Conservation (phyloP, 2,797 vertebrate genomes). For the Darevskia mixta region DNA sequence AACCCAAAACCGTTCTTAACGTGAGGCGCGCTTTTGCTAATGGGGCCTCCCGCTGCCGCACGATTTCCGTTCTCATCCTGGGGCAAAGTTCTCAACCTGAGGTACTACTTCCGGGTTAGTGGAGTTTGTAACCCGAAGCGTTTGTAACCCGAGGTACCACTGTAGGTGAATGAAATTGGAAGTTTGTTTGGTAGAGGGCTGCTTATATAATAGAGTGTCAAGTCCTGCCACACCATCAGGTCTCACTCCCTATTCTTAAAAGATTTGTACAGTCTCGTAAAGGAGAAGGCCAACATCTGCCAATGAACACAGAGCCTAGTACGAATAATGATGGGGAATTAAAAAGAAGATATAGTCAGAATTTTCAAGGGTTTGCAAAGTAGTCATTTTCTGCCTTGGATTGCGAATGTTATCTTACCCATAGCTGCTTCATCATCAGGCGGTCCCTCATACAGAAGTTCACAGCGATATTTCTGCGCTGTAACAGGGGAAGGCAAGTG, state of each 20-base stretch:
- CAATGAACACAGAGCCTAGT: not conserved
- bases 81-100: too few species aligned
- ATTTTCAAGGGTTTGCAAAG: not conserved
- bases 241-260: not conserved
- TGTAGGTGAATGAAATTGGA: not conserved
- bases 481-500: slow-evolving; percentile 68
- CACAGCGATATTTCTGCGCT: slow-evolving; percentile 66
- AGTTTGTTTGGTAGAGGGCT: not conserved
- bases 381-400: not conserved
- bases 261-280: not conserved
- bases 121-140: too few species aligned
- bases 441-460: slow-evolving; percentile 59
- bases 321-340: not conserved
- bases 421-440: slow-evolving; percentile 57
- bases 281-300: not conserved
- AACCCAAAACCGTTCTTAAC: too few species aligned
- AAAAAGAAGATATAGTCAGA: too few species aligned
- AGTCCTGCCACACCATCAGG: not conserved
- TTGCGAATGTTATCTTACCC: slow-evolving; percentile 27
- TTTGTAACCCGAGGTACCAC: too few species aligned
- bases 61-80: too few species aligned
- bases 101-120: too few species aligned
- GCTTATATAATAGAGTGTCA: not conserved
- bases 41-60: too few species aligned
- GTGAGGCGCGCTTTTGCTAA: too few species aligned